Base-by-base conservation (phyloP, 2,888 invertebrate genomes). In the Cynaeus angustus region DNA sequence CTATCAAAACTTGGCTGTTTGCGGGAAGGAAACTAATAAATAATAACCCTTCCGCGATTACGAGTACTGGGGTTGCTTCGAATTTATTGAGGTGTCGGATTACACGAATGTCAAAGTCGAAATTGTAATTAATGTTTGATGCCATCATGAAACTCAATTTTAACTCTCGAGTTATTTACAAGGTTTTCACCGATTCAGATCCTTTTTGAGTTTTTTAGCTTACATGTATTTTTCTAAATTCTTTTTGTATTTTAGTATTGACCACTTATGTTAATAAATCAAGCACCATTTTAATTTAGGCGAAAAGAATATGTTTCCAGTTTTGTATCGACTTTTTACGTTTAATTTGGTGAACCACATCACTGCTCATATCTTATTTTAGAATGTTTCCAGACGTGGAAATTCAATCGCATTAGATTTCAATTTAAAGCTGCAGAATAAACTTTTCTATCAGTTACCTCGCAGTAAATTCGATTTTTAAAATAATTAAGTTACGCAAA, bases 11-110 rank as follows among this genome's bases (percentile, higher is more conserved):
- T 52, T 48, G 37, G 21, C 30, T 38, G 12, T 28, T 56, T n/a
- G n/a, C 28, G 46, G 38, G 10, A 21, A 50, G 53, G 53, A 28
- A 45, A 69, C 50, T 65, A 59, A 69, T 65, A 70, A 70, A 70
- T 70, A 70, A 66, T 70, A 70, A 66, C 59, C 59, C 66, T 26
- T 52, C 56, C 16, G 28, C 46, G 26, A 58, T 59, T 59, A 55
- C 48, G 59, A 37, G 30, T 38, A 43, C 43, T 55, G 26, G 12
- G 43, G 33, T 52, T 53, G 41, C 30, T 38, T 52, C 38, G 38
- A 43, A 55, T 61, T 28, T 45, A 33, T 46, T 9, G 58, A 59
- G 48, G 55, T 69, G 59, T 69, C 48, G 46, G 64, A 52, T 64
- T 53, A 52, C 43, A 66, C 43, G 14, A 13, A 55, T 33, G 66